These are phyloP conservation scores for Nothobranchius furzeri DNA, from an alignment of 2,113 vertebrate species.

Conservation along the genomic window DNA sequence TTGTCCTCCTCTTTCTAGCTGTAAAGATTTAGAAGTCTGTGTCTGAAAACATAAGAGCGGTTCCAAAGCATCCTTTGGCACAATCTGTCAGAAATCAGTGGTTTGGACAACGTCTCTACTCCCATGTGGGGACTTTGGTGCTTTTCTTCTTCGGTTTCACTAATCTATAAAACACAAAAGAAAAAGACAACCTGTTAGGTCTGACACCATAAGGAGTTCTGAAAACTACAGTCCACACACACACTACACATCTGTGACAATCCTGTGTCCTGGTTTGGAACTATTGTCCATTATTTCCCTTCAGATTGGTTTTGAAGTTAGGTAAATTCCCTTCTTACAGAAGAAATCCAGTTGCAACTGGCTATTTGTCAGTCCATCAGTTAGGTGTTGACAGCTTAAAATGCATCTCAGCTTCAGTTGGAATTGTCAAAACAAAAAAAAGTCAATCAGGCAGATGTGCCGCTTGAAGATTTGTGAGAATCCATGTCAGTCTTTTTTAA, in stretches of 20 bases:
- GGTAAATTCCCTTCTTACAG: not conserved
- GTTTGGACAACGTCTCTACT: constrained; percentile 37
- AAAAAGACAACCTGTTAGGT: constrained; percentile 46
- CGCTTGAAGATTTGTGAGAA: too few relatives aligned
- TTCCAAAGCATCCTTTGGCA: constrained; percentile 52
- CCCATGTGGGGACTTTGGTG: constrained; percentile 44
- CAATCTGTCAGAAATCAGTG: constrained; percentile 39
- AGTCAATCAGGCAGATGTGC: too few relatives aligned
- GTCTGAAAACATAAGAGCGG: constrained; percentile 46
- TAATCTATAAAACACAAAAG: constrained; percentile 60
- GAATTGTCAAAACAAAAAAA: too few relatives aligned
- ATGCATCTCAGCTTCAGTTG: too few relatives aligned
- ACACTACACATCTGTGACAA: not conserved
- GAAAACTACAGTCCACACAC: not conserved
- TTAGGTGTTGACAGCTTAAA: too few relatives aligned
- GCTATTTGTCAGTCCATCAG: too few relatives aligned
- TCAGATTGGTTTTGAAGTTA: not conserved
- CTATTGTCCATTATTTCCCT: not conserved
- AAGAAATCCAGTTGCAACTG: too few relatives aligned
- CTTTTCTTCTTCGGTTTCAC: constrained; percentile 26
- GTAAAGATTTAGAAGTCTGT: constrained; percentile 51
- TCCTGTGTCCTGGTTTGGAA: not conserved
- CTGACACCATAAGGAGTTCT: not conserved
- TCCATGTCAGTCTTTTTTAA: too few relatives aligned
- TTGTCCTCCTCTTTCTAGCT: constrained; percentile 56